phyloP scores from a whole-genome alignment of 1,140 invertebrate species.

The Cydia pomonella region DNA sequence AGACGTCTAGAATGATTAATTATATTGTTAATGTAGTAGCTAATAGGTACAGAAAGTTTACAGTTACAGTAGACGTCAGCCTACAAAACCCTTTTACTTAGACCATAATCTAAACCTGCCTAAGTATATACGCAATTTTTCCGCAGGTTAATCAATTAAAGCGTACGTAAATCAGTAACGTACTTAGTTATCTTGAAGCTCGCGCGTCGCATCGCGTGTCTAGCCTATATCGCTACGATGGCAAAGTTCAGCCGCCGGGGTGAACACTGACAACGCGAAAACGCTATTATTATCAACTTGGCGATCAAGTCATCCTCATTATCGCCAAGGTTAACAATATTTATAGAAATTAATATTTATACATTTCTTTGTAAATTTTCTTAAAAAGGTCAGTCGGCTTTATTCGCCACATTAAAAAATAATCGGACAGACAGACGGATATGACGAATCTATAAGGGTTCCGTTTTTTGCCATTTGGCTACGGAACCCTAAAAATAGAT shows the following conservation, averaged over 20 bases:
- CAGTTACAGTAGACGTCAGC: too few species aligned
- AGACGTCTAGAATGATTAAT: too few species aligned
- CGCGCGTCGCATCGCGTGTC: neutral
- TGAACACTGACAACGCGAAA: neutral
- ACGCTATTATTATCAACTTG: neutral
- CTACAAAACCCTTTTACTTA: too few species aligned
- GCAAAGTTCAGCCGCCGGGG: conserved; percentile 1
- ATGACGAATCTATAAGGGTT: too few species aligned
- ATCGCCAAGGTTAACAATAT: neutral
- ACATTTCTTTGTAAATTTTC: neutral
- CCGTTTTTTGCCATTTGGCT: too few species aligned
- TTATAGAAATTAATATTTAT: neutral
- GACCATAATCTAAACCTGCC: neutral
- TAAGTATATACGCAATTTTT: neutral
- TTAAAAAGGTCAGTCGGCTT: too few species aligned
- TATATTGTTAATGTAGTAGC: too few species aligned
- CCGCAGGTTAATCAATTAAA: neutral
- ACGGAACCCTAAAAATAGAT: neutral
- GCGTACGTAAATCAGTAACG: neutral
- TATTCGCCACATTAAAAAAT: too few species aligned
- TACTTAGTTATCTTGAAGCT: neutral
- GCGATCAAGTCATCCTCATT: neutral
- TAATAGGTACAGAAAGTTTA: too few species aligned
- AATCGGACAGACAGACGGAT: too few species aligned
- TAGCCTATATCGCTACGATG: neutral